phyloP scores from a whole-genome alignment of 2,797 vertebrate genomes.

The Lates japonicus region DNA sequence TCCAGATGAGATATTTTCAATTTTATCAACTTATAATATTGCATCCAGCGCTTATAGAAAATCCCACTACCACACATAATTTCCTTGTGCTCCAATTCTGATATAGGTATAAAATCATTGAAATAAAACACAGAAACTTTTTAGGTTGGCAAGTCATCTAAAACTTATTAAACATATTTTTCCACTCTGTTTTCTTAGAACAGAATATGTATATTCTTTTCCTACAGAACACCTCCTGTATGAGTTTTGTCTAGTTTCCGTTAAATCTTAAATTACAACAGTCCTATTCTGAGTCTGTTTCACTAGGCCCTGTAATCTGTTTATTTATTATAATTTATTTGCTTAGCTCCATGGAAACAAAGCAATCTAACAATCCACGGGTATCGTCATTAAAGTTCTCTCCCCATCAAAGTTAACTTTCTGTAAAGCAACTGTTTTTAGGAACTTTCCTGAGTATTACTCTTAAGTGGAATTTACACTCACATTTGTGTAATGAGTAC shows the following conservation, averaged over 20 bases:
- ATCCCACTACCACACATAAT: background rate
- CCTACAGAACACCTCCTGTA: background rate
- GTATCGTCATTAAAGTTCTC: background rate
- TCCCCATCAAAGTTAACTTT: background rate
- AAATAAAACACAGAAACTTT: background rate
- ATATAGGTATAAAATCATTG: background rate
- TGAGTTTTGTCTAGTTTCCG: slow-evolving; percentile 5
- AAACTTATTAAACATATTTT: background rate
- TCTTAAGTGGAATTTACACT: slow-evolving; percentile 2
- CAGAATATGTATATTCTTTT: background rate
- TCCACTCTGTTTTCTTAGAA: background rate
- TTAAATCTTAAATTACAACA: background rate
- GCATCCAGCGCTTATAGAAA: too few species aligned
- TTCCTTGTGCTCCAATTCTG: background rate
- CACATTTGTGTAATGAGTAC: background rate
- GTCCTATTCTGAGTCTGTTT: background rate
- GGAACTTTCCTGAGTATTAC: background rate
- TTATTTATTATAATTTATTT: background rate
- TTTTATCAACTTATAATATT: background rate
- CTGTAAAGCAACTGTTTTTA: background rate
- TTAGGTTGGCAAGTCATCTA: too few species aligned
- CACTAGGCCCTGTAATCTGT: background rate
- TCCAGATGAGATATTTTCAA: background rate
- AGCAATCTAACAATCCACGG: background rate
- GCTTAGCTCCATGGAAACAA: background rate